A percentile compares a stretch with the other conserved stretches of the same genome.
These are phyloP conservation scores for Aphis gossypii DNA, from an alignment of 1,140 invertebrate genomes.

Conservation along the genomic window DNA sequence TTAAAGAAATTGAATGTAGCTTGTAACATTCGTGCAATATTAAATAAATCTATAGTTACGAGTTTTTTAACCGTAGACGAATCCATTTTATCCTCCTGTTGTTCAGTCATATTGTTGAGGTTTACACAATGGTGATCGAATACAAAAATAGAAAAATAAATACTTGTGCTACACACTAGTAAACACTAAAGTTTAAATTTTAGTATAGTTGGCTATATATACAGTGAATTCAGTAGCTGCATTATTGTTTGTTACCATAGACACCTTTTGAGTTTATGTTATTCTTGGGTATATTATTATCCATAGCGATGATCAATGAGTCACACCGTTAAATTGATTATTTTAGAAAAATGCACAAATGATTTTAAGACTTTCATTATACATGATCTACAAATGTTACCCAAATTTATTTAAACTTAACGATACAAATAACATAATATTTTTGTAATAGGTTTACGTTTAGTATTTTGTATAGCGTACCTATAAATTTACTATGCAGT, in stretches of 20 bases:
- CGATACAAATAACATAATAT: not conserved
- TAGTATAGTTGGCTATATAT: not conserved
- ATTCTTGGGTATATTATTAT: not conserved
- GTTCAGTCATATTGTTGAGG: not conserved
- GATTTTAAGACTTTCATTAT: not conserved
- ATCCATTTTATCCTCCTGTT: conserved; percentile 26
- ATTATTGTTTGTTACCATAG: conserved; percentile 31
- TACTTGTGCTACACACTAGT: not conserved
- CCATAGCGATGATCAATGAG: not conserved
- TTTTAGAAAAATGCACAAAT: not conserved
- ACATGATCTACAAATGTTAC: not conserved
- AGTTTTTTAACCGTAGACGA: not conserved
- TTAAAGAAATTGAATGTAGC: not conserved
- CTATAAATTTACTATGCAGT: not conserved
- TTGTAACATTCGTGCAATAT: not conserved
- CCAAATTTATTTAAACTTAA: not conserved
- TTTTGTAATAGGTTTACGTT: not conserved
- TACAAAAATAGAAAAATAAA: not conserved
- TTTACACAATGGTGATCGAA: not conserved
- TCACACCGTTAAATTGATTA: not conserved
- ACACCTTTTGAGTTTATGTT: not conserved
- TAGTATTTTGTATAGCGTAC: too few relatives aligned
- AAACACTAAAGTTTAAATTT: not conserved
- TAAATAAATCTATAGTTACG: conserved; percentile 2
- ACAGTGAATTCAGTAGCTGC: not conserved